phyloP scores from a whole-genome alignment of 2,797 vertebrate genomes.

The Channallabes apus region DNA sequence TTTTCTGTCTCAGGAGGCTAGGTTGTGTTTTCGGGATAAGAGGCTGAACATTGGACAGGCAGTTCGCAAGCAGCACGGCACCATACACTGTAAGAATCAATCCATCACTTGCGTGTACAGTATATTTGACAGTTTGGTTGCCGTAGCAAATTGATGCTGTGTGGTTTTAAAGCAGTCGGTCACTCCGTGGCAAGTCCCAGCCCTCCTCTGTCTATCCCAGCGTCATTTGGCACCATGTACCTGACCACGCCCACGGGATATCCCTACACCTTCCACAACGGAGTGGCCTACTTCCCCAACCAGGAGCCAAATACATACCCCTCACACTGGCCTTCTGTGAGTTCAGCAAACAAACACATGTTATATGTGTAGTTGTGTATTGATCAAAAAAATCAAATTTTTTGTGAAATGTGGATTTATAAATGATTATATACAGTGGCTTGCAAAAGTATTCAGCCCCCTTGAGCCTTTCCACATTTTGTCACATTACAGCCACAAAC shows the following conservation, averaged over 20 bases:
- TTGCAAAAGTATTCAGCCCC: too few species aligned
- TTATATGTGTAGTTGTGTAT: not conserved
- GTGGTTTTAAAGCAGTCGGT: slow-evolving; percentile 36
- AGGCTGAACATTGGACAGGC: slow-evolving; percentile 77
- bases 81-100: slow-evolving; percentile 57
- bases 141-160: not conserved
- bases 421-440: too few species aligned
- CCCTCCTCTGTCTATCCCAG: slow-evolving; percentile 67
- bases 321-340: slow-evolving; percentile 71
- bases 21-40: slow-evolving; percentile 39
- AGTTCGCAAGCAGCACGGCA: slow-evolving; percentile 76
- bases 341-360: not conserved
- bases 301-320: slow-evolving; percentile 67
- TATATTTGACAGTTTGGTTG: not conserved
- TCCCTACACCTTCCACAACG: slow-evolving; percentile 83
- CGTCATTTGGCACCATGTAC: slow-evolving; percentile 70
- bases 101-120: not conserved
- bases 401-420: not conserved
- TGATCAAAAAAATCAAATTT: not conserved
- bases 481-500: too few species aligned
- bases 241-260: slow-evolving; percentile 80
- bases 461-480: too few species aligned
- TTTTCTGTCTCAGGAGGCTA: slow-evolving; percentile 1
- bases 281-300: slow-evolving; percentile 83
- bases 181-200: slow-evolving; percentile 57